phyloP scores from a whole-genome alignment of 2,888 invertebrate species.

The Morpho achilles region DNA sequence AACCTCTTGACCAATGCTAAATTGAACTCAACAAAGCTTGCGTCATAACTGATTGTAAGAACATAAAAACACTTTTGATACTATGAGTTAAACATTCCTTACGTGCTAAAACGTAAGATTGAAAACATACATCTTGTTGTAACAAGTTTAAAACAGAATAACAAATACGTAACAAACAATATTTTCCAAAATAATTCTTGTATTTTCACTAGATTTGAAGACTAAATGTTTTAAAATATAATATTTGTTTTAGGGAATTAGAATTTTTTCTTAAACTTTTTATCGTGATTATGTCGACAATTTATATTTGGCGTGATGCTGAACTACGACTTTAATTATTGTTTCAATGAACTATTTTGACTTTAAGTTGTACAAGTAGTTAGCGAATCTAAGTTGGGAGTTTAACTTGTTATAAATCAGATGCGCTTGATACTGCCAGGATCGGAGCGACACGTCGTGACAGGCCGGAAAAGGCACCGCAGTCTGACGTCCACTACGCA shows the following conservation, averaged over 20 bases:
- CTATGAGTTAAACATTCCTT: too few relatives aligned
- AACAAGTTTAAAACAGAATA: too few relatives aligned
- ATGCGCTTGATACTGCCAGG: constrained; percentile 55
- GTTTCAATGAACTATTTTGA: not conserved
- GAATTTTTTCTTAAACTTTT: not conserved
- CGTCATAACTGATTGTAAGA: constrained; percentile 1
- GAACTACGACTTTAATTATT: not conserved
- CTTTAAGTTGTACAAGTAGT: constrained; percentile 4
- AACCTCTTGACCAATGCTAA: constrained; percentile 4
- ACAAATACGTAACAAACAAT: too few relatives aligned
- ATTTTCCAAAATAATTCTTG: too few relatives aligned
- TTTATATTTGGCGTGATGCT: not conserved
- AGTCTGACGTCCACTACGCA: constrained; percentile 24
- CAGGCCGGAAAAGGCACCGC: constrained; percentile 43
- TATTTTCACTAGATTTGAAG: too few relatives aligned
- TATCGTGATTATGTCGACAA: not conserved
- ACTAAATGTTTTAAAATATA: too few relatives aligned
- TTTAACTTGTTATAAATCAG: constrained; percentile 43
- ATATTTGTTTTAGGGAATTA: too few relatives aligned
- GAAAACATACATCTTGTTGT: too few relatives aligned
- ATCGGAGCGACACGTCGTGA: constrained; percentile 41
- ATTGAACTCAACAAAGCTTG: constrained; percentile 6
- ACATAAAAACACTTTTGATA: not conserved
- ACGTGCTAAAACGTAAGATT: too few relatives aligned
- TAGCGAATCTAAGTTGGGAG: not conserved